Evolutionary conservation across 1,140 invertebrate species (phyloP).

Genomic region (Cotesia glomerata): DNA sequence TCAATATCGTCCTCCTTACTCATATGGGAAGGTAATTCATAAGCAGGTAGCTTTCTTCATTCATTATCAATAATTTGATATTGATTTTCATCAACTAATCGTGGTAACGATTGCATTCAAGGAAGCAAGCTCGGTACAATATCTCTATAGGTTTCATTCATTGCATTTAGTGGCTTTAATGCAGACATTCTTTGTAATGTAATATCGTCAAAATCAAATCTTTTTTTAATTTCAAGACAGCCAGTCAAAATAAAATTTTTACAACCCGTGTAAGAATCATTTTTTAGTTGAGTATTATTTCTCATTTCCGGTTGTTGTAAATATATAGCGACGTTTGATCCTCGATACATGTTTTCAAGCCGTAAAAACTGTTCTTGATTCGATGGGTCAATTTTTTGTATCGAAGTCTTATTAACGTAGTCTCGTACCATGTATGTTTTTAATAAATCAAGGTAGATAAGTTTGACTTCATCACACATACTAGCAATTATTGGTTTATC

Average conservation of each 20-base stretch:
- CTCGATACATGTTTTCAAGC: conserved; percentile 11
- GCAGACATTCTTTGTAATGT: conserved; percentile 19
- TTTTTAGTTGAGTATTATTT: conserved; percentile 24
- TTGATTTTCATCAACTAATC: not conserved
- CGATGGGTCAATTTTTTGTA: conserved; percentile 7
- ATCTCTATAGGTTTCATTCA: conserved; percentile 4
- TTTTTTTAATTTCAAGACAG: conserved; percentile 46
- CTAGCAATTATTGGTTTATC: conserved; percentile 12
- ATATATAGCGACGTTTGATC: not conserved
- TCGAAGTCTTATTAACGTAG: conserved; percentile 15
- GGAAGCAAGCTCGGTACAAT: conserved; percentile 14
- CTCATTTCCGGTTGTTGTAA: conserved; percentile 39
- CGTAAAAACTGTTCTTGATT: conserved; percentile 6
- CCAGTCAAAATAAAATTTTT: conserved; percentile 49
- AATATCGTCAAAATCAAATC: conserved; percentile 44
- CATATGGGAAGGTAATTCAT: conserved; percentile 13
- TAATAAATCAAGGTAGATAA: conserved; percentile 18
- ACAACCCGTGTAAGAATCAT: conserved; percentile 31
- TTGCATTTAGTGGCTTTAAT: conserved; percentile 18
- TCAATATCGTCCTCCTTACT: not conserved
- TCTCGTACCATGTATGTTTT: not conserved
- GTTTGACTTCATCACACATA: not conserved
- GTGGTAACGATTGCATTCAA: conserved; percentile 16
- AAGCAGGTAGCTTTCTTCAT: conserved; percentile 26
- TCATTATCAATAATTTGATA: conserved; percentile 27